Conservation (phyloP, 2,113 vertebrate species). For the Channa maculata region DNA sequence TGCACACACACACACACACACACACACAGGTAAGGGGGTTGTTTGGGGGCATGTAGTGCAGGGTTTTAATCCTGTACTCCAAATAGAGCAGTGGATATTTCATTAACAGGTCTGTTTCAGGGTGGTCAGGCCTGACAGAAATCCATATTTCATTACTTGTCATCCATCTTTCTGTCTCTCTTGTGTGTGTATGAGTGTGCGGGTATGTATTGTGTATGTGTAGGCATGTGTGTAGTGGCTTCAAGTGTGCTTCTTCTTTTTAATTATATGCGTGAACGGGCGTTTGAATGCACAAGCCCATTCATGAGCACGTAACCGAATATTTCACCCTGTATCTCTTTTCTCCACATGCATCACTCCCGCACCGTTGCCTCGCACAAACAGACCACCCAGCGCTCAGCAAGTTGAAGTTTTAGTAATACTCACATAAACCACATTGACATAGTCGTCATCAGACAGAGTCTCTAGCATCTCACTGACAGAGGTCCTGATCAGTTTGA, state of each 20-base stretch:
- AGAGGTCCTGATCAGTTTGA: constrained; percentile 95
- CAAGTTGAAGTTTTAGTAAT: constrained; percentile 22
- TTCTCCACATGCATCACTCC: neutral
- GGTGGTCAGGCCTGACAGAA: constrained; percentile 74
- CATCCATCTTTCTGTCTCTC: constrained; percentile 65
- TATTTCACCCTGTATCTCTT: neutral
- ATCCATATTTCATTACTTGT: constrained; percentile 85
- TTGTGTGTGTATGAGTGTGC: constrained; percentile 1
- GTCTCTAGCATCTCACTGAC: constrained; percentile 99
- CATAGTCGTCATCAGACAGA: constrained; percentile 97
- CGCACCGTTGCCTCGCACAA: neutral
- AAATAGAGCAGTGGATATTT: constrained; percentile 79
- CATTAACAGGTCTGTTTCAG: constrained; percentile 82
- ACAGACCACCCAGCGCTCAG: constrained; percentile 5
- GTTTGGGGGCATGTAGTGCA: constrained; percentile 43
- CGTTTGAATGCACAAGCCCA: constrained; percentile 2
- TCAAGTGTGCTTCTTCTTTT: neutral
- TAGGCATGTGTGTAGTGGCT: neutral
- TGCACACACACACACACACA: constrained; percentile 17
- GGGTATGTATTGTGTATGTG: neutral
- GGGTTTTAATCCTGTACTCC: constrained; percentile 79
- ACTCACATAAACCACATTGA: constrained; percentile 99
- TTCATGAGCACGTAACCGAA: neutral
- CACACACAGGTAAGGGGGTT: constrained; percentile 11
- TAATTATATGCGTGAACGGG: neutral